A percentile compares a stretch with the other conserved stretches of the same genome.
phyloP scores from a whole-genome alignment of 2,113 vertebrate genomes.

The Chaetura pelagica region DNA sequence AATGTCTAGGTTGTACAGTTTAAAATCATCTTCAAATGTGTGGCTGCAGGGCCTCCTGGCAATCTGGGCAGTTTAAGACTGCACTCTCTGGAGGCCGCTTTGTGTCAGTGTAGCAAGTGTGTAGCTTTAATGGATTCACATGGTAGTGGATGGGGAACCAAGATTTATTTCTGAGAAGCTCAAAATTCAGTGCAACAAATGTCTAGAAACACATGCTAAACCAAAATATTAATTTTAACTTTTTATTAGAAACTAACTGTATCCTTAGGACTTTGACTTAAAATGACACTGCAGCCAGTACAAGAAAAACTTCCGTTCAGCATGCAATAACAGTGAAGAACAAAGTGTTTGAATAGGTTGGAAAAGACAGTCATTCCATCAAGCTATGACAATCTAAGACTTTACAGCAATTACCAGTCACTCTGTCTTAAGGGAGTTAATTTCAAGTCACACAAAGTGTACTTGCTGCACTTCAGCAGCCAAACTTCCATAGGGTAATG shows the following conservation, averaged over 20 bases:
- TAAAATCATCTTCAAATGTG: background rate
- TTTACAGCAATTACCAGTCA: background rate
- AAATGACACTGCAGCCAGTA: background rate
- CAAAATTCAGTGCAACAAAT: background rate
- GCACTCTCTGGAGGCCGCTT: background rate
- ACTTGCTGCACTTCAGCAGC: background rate
- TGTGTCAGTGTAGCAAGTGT: accelerated
- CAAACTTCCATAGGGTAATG: background rate
- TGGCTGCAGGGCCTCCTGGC: background rate
- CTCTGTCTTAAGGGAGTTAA: background rate
- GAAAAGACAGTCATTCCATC: background rate
- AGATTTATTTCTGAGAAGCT: background rate
- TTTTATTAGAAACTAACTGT: background rate
- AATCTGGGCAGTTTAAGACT: background rate
- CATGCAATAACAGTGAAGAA: background rate
- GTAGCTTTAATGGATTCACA: background rate
- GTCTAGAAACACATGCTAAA: background rate
- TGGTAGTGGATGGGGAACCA: background rate
- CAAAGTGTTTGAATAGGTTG: background rate
- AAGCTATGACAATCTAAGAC: background rate
- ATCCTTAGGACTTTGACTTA: background rate
- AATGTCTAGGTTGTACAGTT: background rate
- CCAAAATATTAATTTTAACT: background rate
- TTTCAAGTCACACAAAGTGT: background rate
- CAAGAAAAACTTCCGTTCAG: background rate